Evolutionary conservation across 2,888 invertebrate genomes (phyloP).

Genomic region (Ormia ochracea): DNA sequence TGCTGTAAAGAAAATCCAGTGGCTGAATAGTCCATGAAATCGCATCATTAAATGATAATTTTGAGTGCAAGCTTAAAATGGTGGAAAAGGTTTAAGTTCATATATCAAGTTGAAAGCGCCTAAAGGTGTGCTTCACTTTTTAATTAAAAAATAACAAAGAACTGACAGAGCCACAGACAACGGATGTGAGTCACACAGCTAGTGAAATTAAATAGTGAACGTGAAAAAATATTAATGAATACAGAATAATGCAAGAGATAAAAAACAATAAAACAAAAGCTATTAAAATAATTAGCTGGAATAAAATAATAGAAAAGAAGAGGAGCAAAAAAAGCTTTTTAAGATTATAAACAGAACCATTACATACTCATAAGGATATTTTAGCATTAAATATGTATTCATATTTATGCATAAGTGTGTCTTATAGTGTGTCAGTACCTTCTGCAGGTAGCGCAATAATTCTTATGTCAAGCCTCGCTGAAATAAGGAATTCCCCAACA

Average conservation of each 20-base stretch:
- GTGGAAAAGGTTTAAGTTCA: conserved; percentile 12
- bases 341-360: no score
- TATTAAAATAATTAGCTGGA: background rate
- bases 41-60: conserved; percentile 14
- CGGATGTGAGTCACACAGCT: background rate
- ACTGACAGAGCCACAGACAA: background rate
- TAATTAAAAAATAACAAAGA: conserved; percentile 52
- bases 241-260: background rate
- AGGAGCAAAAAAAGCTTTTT: no score
- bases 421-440: no score
- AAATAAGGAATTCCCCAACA: no score
- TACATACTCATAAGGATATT: no score
- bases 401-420: no score
- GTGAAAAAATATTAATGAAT: background rate
- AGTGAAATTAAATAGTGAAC: background rate
- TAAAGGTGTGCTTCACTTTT: conserved; percentile 47
- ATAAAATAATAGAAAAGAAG: no score
- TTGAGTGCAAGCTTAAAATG: conserved; percentile 2
- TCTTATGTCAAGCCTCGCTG: no score
- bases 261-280: background rate
- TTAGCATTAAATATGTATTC: no score
- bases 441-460: no score
- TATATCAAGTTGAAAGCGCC: conserved; percentile 47
- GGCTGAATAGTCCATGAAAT: background rate
- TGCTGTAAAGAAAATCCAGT: background rate